Evolutionary conservation across 2,113 vertebrate species (phyloP).

Genomic region (Hiodon tergisus): DNA sequence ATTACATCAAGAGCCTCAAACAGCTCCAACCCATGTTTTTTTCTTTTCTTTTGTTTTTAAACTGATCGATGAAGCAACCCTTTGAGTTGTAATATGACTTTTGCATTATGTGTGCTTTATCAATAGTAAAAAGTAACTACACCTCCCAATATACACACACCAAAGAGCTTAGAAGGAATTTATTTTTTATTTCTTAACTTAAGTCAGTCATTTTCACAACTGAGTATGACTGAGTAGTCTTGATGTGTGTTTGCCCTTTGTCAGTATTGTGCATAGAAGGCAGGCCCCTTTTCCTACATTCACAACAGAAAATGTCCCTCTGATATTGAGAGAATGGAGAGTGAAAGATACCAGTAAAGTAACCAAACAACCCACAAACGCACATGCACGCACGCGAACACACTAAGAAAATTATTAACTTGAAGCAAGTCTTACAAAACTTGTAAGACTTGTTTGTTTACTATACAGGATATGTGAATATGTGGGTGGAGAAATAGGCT

Average conservation of each 20-base stretch:
- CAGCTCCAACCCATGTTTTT: constrained; percentile 26
- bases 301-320: too few species aligned
- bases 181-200: too few species aligned
- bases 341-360: too few species aligned
- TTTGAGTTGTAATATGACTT: constrained; percentile 12
- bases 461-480: constrained; percentile 5
- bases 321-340: too few species aligned
- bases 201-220: too few species aligned
- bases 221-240: neutral
- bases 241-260: neutral
- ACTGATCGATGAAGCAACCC: constrained; percentile 32
- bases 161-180: too few species aligned
- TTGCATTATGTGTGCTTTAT: too few species aligned
- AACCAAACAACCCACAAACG: constrained; percentile 31
- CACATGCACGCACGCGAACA: constrained; percentile 19
- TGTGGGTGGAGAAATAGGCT: constrained; percentile 24
- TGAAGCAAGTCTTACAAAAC: neutral
- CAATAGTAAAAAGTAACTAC: constrained; percentile 53
- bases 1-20: constrained; percentile 2
- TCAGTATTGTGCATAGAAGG: too few species aligned
- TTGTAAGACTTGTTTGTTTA: too few species aligned
- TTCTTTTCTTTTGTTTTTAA: constrained; percentile 25
- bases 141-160: neutral
- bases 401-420: neutral
- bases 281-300: too few species aligned